These are phyloP conservation scores for Leucophenga varia DNA, from an alignment of 1,140 invertebrate genomes.

Conservation along the genomic window DNA sequence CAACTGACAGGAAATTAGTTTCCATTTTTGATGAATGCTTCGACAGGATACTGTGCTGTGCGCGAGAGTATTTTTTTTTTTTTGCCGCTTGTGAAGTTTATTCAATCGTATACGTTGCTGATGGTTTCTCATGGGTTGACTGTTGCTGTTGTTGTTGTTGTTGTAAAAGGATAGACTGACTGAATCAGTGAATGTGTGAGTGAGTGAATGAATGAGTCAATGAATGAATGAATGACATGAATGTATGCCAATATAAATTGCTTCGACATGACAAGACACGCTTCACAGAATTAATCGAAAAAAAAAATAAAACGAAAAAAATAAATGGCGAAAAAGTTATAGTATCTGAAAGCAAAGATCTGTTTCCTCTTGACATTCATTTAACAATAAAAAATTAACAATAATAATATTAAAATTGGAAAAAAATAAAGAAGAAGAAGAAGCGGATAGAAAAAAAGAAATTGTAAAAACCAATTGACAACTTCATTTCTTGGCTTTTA, in stretches of 20 bases:
- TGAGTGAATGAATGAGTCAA: no score
- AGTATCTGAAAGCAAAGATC: no score
- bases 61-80: constrained; percentile 28
- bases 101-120: no score
- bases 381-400: constrained; percentile 51
- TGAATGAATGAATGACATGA: constrained; percentile 42
- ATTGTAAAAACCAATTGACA: no score
- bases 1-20: constrained; percentile 56
- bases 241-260: constrained; percentile 32
- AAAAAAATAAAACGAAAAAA: constrained; percentile 21
- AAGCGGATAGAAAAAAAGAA: no score
- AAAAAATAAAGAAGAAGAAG: constrained; percentile 1
- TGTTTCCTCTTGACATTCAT: constrained; percentile 35
- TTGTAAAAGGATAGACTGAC: no score
- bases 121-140: background rate
- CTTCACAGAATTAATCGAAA: no score
- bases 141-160: no score
- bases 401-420: constrained; percentile 20
- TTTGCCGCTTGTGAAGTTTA: constrained; percentile 9
- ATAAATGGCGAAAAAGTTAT: no score
- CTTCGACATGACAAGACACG: constrained; percentile 50
- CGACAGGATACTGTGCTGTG: constrained; percentile 52
- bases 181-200: background rate
- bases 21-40: constrained; percentile 56
- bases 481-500: no score